phyloP scores from a whole-genome alignment of 2,797 vertebrate genomes.

The Clarias laeviceps region DNA sequence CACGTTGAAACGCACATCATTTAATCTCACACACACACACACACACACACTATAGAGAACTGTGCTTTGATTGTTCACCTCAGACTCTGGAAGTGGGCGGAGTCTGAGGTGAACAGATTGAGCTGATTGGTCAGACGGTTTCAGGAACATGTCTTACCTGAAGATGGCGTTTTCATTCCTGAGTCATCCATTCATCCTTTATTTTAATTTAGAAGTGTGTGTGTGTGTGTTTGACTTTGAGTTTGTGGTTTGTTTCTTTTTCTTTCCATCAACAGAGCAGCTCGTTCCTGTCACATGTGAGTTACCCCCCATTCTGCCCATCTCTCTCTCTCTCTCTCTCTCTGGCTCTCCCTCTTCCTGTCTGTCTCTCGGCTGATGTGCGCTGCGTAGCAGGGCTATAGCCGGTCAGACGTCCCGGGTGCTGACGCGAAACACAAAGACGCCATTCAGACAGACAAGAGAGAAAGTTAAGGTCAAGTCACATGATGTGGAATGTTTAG shows the following conservation, averaged over 20 bases:
- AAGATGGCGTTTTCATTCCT: neutral
- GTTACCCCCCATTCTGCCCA: constrained; percentile 67
- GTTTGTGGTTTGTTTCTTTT: constrained; percentile 56
- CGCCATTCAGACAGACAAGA: constrained; percentile 75
- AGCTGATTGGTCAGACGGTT: constrained; percentile 12
- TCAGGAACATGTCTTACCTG: neutral
- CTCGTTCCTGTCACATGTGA: constrained; percentile 84
- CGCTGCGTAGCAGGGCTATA: constrained; percentile 50
- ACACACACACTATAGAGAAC: too few relatives aligned
- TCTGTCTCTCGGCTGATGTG: constrained; percentile 52
- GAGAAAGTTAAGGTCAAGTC: neutral
- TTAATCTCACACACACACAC: neutral
- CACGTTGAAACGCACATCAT: neutral
- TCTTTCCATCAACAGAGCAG: constrained; percentile 80
- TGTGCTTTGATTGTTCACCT: too few relatives aligned
- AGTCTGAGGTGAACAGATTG: neutral
- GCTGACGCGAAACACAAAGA: constrained; percentile 28
- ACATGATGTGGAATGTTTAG: neutral
- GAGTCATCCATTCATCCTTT: neutral
- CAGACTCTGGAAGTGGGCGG: neutral
- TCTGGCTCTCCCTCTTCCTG: constrained; percentile 2
- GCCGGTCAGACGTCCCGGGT: neutral
- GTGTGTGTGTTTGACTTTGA: constrained; percentile 7
- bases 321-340: constrained; percentile 31
- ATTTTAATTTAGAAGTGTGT: neutral